phyloP scores from a whole-genome alignment of 2,113 vertebrate genomes.

The Scytalopus superciliaris region DNA sequence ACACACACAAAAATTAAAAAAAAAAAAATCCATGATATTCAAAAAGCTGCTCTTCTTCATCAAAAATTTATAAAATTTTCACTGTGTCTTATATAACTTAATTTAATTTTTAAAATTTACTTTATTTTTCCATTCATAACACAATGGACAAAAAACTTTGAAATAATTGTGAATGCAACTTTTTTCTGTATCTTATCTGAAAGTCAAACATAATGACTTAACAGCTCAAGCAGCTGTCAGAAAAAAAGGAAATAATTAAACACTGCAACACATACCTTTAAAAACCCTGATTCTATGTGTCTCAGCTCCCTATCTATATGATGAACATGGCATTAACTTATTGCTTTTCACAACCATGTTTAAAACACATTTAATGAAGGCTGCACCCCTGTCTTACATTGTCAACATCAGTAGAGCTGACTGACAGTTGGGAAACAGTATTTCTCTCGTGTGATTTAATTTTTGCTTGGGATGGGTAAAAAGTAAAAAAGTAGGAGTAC shows the following conservation, averaged over 20 bases:
- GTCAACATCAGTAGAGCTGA: not conserved
- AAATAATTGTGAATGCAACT: not conserved
- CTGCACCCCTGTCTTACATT: not conserved
- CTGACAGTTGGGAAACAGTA: not conserved
- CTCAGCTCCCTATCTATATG: not conserved
- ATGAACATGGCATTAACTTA: not conserved
- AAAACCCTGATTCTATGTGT: not conserved
- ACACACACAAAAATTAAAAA: too few relatives aligned
- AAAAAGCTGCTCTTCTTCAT: not conserved
- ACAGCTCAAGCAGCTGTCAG: not conserved
- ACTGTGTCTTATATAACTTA: not conserved
- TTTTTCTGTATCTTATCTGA: not conserved
- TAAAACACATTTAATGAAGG: not conserved
- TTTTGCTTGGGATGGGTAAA: not conserved
- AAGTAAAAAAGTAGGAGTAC: not conserved
- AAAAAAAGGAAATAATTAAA: not conserved
- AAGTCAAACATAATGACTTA: not conserved
- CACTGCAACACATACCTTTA: not conserved
- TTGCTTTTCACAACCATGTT: not conserved
- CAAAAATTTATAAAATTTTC: slow-evolving; percentile 25
- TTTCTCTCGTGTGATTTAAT: not conserved
- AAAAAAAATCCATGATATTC: not conserved
- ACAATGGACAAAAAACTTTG: not conserved
- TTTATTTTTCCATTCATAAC: not conserved
- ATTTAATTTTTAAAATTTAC: not conserved